Evolutionary conservation across 1,140 invertebrate genomes (phyloP).

Genomic region (Liolophura sinensis): DNA sequence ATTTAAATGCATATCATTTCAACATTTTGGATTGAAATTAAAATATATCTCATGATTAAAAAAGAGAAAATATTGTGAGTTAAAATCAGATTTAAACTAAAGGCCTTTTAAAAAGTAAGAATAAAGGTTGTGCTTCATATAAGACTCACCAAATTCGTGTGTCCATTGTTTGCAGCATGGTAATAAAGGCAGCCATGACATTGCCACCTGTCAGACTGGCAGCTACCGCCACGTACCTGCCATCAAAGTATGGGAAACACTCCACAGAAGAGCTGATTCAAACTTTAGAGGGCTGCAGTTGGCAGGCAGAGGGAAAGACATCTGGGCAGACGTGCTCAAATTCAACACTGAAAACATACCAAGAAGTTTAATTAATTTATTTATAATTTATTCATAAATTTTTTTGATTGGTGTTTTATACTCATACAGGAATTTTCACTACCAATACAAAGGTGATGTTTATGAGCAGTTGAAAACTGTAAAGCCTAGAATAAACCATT

Average conservation of each 20-base stretch:
- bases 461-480: too few species aligned
- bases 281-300: slow-evolving; percentile 8
- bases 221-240: slow-evolving; percentile 77
- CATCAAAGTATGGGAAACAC: slow-evolving; percentile 79
- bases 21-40: too few species aligned
- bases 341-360: slow-evolving; percentile 71
- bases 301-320: slow-evolving; percentile 68
- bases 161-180: slow-evolving; percentile 82
- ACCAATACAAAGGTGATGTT: too few species aligned
- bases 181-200: slow-evolving; percentile 79
- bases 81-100: too few species aligned
- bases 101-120: background rate
- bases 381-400: background rate
- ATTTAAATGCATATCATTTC: too few species aligned
- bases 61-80: too few species aligned
- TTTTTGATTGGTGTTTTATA: too few species aligned
- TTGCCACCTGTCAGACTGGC: slow-evolving; percentile 89
- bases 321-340: slow-evolving; percentile 85
- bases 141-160: slow-evolving; percentile 68
- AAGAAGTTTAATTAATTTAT: background rate
- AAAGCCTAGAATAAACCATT: too few species aligned
- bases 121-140: background rate
- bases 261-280: slow-evolving; percentile 61
- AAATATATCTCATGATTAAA: too few species aligned
- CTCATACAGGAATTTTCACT: background rate